Evolutionary conservation across 1,140 invertebrate species (phyloP).

Genomic region (Pseudachorutes palmiensis): DNA sequence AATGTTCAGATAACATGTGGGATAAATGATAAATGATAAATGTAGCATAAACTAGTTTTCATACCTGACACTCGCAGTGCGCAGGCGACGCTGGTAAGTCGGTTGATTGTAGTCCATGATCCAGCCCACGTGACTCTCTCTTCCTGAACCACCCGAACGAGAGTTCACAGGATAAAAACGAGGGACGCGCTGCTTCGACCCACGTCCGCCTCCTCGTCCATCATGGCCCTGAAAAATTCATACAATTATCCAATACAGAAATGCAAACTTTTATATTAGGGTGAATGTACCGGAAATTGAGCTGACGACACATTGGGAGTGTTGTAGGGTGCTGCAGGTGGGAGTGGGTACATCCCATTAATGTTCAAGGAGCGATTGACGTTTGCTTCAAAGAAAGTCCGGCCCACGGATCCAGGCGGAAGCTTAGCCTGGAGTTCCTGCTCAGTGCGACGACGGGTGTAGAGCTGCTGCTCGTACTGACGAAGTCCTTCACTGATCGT

Average conservation of each 20-base stretch:
- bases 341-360: constrained; percentile 51
- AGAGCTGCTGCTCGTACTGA: constrained; percentile 64
- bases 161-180: constrained; percentile 32
- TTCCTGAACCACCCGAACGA: constrained; percentile 9
- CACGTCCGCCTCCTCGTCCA: neutral
- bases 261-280: constrained; percentile 11
- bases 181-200: constrained; percentile 10
- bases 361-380: neutral
- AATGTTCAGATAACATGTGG: no score
- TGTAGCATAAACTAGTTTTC: neutral
- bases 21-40: no score
- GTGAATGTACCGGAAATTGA: constrained; percentile 24
- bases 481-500: constrained; percentile 90
- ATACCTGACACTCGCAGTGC: constrained; percentile 58
- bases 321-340: constrained; percentile 54
- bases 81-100: constrained; percentile 57
- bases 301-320: constrained; percentile 28
- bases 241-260: neutral
- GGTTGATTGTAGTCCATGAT: constrained; percentile 70
- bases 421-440: neutral
- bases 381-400: neutral
- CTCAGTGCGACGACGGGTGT: neutral
- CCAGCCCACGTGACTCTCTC: constrained; percentile 96
- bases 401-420: neutral
- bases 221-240: constrained; percentile 18